Percentiles rank a stretch among this genome's conserved stretches.
Conservation (phyloP, 2,797 vertebrate species). For the Poecile montanus region DNA sequence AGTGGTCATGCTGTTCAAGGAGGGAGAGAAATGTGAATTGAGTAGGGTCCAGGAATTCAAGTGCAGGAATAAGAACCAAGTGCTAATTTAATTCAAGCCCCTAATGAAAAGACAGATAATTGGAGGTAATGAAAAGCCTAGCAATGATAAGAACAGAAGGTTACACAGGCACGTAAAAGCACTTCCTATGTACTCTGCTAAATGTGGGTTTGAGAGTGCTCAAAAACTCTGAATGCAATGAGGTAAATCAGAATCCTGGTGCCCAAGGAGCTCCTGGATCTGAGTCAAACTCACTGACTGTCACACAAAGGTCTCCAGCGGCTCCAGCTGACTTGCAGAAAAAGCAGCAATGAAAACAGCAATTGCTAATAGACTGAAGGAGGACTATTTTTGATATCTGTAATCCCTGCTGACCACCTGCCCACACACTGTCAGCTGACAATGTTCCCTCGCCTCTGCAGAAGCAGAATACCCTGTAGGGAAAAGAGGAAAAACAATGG, state of each 20-base stretch:
- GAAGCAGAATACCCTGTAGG: background rate
- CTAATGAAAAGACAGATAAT: background rate
- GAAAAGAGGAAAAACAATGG: background rate
- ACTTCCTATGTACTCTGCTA: background rate
- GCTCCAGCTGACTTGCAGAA: background rate
- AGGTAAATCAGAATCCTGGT: background rate
- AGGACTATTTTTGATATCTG: background rate
- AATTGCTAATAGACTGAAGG: background rate
- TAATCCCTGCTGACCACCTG: background rate
- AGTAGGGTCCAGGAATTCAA: background rate
- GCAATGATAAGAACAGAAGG: background rate
- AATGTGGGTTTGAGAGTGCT: background rate
- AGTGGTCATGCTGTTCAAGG: background rate
- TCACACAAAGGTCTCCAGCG: background rate
- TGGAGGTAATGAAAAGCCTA: background rate
- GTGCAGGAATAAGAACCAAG: background rate
- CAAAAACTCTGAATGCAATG: rapidly evolving
- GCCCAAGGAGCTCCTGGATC: background rate
- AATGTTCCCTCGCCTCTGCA: background rate
- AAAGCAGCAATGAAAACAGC: background rate
- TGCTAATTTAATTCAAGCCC: background rate
- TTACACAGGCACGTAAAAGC: background rate
- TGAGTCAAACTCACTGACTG: background rate
- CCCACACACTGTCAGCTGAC: background rate
- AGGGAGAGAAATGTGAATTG: background rate